Percentiles rank a stretch among this genome's conserved stretches.
These are phyloP conservation scores for Branchellion lobata DNA, from an alignment of 2,888 invertebrate species.

Conservation along the genomic window DNA sequence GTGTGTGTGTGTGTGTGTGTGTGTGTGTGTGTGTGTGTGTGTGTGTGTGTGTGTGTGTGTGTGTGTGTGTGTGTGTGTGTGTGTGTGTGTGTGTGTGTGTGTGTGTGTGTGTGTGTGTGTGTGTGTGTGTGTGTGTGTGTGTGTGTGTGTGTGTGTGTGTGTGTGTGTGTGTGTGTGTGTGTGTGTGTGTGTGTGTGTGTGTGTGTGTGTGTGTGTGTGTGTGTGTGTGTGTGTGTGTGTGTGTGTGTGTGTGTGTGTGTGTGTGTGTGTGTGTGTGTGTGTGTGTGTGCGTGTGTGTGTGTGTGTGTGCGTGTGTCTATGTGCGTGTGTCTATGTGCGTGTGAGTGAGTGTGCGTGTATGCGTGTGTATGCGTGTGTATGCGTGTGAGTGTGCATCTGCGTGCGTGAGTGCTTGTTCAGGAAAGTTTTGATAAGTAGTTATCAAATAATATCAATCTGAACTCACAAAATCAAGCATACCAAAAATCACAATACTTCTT, in stretches of 20 bases:
- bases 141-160: conserved; percentile 32
- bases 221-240: conserved; percentile 21
- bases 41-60: conserved; percentile 23
- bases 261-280: conserved; percentile 19
- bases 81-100: conserved; percentile 19
- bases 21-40: conserved; percentile 23
- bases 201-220: not conserved
- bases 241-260: conserved; percentile 14
- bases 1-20: conserved; percentile 23
- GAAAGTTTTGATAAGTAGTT: too few species aligned
- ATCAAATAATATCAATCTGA: too few species aligned
- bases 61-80: conserved; percentile 23
- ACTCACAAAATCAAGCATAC: too few species aligned
- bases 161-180: conserved; percentile 19
- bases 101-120: conserved; percentile 14
- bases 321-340: conserved; percentile 12
- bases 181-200: conserved; percentile 23
- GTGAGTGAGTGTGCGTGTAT: conserved; percentile 9
- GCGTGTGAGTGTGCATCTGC: too few species aligned
- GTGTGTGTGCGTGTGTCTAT: conserved; percentile 16
- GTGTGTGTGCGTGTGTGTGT: conserved; percentile 20
- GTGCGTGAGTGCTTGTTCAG: too few species aligned
- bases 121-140: conserved; percentile 14
- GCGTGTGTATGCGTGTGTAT: conserved; percentile 1
- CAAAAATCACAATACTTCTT: too few species aligned